Conservation (phyloP, 2,888 invertebrate genomes). For the Mimas tiliae region DNA sequence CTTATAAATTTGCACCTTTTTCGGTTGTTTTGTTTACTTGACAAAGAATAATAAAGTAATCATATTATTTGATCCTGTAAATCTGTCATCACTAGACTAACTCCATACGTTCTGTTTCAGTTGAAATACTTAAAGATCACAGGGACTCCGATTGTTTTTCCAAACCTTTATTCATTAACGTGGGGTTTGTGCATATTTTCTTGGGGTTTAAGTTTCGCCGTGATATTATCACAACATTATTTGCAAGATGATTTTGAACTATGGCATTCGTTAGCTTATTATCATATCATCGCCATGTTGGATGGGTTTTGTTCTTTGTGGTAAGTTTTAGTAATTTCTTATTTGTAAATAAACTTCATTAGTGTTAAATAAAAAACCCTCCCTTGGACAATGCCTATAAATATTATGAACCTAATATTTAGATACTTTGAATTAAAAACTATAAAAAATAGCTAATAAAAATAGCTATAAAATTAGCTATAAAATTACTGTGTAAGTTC, state of each 20-base stretch:
- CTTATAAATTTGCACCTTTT: too few species aligned
- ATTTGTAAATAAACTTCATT: background rate
- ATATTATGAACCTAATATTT: too few species aligned
- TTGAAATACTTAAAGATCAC: constrained; percentile 86
- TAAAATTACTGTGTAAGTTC: too few species aligned
- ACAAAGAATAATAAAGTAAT: too few species aligned
- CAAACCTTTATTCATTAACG: constrained; percentile 86
- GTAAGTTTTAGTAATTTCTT: constrained; percentile 59
- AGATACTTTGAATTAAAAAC: too few species aligned
- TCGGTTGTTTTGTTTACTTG: too few species aligned
- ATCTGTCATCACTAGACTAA: background rate
- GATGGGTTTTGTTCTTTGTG: constrained; percentile 89
- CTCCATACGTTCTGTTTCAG: constrained; percentile 61
- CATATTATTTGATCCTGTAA: too few species aligned
- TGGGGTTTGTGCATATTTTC: constrained; percentile 88
- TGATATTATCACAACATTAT: constrained; percentile 89
- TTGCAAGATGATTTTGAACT: constrained; percentile 89
- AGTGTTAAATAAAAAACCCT: too few species aligned
- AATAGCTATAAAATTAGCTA: too few species aligned
- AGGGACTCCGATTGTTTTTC: constrained; percentile 87
- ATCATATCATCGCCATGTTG: constrained; percentile 90
- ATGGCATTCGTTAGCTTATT: constrained; percentile 90
- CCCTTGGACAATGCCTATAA: too few species aligned
- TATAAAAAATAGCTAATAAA: too few species aligned
- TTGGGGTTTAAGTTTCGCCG: constrained; percentile 86